Conservation (phyloP, 2,888 invertebrate genomes). For the Psylliodes chrysocephalus region DNA sequence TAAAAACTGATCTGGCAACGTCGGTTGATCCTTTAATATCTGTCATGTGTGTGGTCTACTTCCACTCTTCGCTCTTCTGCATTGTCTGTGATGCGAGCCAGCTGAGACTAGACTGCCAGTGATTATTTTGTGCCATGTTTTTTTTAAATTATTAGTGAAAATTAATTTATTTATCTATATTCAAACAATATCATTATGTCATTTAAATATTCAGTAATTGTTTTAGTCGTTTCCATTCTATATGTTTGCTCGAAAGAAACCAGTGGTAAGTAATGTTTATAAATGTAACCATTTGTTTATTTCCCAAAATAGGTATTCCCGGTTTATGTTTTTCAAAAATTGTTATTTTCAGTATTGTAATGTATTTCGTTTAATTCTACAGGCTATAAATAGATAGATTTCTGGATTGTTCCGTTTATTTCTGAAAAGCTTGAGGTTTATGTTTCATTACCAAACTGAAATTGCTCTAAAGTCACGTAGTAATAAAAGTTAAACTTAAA, state of each 20-base stretch:
- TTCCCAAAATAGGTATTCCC: constrained; percentile 7
- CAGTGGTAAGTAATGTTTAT: constrained; percentile 40
- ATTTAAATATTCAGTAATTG: constrained; percentile 15
- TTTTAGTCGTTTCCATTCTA: constrained; percentile 27
- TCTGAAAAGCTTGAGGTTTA: background rate
- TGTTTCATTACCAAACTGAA: background rate
- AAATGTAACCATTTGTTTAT: constrained; percentile 24
- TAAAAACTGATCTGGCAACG: constrained; percentile 4
- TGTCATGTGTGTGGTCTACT: background rate
- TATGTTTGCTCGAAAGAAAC: constrained; percentile 30
- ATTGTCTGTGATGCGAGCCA: background rate
- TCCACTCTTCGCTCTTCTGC: background rate
- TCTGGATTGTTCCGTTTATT: background rate
- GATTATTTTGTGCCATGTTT: constrained; percentile 27
- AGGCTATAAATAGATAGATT: background rate
- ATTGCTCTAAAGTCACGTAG: constrained; percentile 2
- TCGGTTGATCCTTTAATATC: background rate
- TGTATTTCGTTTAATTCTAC: background rate
- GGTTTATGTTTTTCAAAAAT: too few species aligned
- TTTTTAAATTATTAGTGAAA: constrained; percentile 20
- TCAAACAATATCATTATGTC: constrained; percentile 25
- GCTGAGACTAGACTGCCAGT: background rate
- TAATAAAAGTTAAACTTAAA: background rate
- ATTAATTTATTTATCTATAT: constrained; percentile 28
- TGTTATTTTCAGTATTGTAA: constrained; percentile 8